Conservation (phyloP, 2,888 invertebrate genomes). For the Oeneis ivallda region DNA sequence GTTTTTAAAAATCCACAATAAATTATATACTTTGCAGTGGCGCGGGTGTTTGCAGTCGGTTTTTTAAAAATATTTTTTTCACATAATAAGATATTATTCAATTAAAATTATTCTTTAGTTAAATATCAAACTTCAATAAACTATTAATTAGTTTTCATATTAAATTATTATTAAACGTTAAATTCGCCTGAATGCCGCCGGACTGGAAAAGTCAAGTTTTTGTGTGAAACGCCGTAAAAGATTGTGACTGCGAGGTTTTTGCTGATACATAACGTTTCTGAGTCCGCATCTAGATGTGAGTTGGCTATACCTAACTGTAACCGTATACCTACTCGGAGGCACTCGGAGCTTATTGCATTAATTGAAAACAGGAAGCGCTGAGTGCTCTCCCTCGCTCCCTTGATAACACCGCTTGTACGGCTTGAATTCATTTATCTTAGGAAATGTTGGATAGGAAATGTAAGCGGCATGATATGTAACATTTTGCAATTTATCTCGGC, state of each 20-base stretch:
- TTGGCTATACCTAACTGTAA: slow-evolving; percentile 37
- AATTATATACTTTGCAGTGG: too few relatives aligned
- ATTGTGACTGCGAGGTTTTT: slow-evolving; percentile 33
- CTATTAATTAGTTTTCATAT: too few relatives aligned
- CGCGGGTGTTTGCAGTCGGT: too few relatives aligned
- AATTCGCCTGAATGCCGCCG: background rate
- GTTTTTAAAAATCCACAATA: too few relatives aligned
- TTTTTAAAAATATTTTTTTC: too few relatives aligned
- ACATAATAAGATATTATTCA: too few relatives aligned
- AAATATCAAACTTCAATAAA: too few relatives aligned
- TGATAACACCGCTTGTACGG: slow-evolving; percentile 38
- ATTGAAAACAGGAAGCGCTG: slow-evolving; percentile 62
- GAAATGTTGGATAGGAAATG: slow-evolving; percentile 25
- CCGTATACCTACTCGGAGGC: slow-evolving; percentile 20
- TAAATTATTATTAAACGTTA: too few relatives aligned
- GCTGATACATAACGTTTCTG: slow-evolving; percentile 49
- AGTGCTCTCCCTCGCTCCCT: slow-evolving; percentile 25
- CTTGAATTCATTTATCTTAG: slow-evolving; percentile 34
- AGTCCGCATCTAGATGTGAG: slow-evolving; percentile 34
- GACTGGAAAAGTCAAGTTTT: background rate
- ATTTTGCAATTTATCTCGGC: slow-evolving; percentile 14
- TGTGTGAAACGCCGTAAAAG: background rate
- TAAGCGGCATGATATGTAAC: slow-evolving; percentile 10
- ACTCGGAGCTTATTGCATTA: slow-evolving; percentile 54
- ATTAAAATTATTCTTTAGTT: too few relatives aligned